Base-by-base conservation (phyloP, 1,140 invertebrate genomes). In the Drosophila pseudoobscura region DNA sequence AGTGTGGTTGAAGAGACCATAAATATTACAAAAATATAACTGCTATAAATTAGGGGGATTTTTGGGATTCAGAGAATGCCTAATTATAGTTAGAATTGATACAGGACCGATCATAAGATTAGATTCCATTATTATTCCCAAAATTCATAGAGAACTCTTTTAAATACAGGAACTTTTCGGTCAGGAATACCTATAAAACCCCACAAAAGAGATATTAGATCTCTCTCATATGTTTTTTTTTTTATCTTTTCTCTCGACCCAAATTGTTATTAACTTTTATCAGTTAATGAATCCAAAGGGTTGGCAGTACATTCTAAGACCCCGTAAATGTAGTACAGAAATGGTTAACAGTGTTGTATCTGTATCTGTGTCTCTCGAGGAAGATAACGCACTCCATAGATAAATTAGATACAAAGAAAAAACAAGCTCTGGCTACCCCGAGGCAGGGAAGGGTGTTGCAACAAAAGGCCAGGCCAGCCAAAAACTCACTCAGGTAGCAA, bases 231-330 rank as follows among this genome's bases (percentile, higher is more conserved):
- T 50, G n/a, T 3, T 15, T 24, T 15, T 41, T 15, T 41, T 13
- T 17, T 47, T 29, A 9, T 29, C 6, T 24, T 11, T 56, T 85
- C 72, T 22, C n/a, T 17, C 60, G 80, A 77, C 80, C 76, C 49
- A 84, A 29, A 52, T 68, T 58, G 54, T 73, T 52, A 73, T 53
- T 45, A 13, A 3, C 6, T n/a, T 68, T 83, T 84, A 83, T 84
- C 80, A 84, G 71, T 66, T 79, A 79, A 62, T 71, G 64, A 84
- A 83, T 63, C 39, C 13, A 39, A 70, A 56, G 35, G 20, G 20
- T 29, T 43, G 68, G 54, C 58, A 80, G 24, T 39, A 4, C 11
- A 39, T 39, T 4, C 24, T 5, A 26, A 26, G 4, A 26, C 3
- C 24, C 4, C 24, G 20, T 26, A 26, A 26, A 26, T 26, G 11